Evolutionary conservation across 2,888 invertebrate genomes (phyloP), one percentile per base, ranked within the genome.

Genomic region (Malachius bipustulatus): DNA sequence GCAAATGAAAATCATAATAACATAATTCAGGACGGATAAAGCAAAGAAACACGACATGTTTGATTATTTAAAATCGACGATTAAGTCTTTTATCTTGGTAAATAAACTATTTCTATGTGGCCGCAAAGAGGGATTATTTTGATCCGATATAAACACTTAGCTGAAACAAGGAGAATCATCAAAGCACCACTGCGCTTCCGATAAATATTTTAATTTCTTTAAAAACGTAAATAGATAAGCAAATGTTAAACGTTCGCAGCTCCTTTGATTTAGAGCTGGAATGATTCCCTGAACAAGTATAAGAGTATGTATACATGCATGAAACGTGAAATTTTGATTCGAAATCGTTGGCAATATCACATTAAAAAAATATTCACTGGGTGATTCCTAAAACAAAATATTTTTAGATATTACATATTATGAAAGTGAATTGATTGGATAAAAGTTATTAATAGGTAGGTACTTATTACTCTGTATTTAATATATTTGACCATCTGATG

Each of bases 171-270:
- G 10, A 27, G 27, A 51, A 46, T 51, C 52, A 54, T 54, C 54
- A 55, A 55, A 52, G 50, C 48, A 43, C 47, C 34, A 40, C 24
- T 19, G 49, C 52, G 52, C 52, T 52, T 51, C 52, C 54, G 52
- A 56, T 54, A 56, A 55, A 56, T 56, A 56, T 52, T 54, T 56
- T 54, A 55, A 55, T 54, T 56, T 50, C 55, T 56, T 55, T 55
- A 54, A 56, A 50, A 51, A 48, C 46, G 51, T 49, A 55, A 55
- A 54, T 47, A 54, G 51, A 54, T 52, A 50, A 53, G 49, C 54
- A 54, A 54, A 56, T 53, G 50, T 49, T 47, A 40, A 42, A 41
- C 42, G 43, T 49, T 52, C 51, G 49, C 35, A 26, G 28, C 15
- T 28, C 8, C 29, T 10, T 19, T 10, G 29, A 11, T 28, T 10